Evolutionary conservation across 2,888 invertebrate genomes (phyloP).

Genomic region (Cheilosia scutellata): DNA sequence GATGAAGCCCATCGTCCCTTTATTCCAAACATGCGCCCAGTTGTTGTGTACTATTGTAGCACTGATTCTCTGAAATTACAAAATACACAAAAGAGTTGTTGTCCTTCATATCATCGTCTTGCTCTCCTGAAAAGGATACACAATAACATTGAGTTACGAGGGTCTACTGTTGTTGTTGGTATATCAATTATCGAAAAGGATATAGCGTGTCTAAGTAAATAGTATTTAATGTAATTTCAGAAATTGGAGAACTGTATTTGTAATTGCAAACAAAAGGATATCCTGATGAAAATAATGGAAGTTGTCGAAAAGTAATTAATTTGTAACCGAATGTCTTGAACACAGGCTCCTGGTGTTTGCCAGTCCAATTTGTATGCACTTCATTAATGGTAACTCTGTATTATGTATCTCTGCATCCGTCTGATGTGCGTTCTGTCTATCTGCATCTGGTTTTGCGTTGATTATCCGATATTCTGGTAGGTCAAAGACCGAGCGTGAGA

Average conservation of each 20-base stretch:
- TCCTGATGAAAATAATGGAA: constrained; percentile 4
- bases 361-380: neutral
- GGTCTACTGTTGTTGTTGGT: constrained; percentile 40
- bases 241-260: constrained; percentile 38
- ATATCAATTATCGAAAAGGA: constrained; percentile 64
- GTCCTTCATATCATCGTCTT: constrained; percentile 64
- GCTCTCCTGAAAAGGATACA: constrained; percentile 20
- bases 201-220: constrained; percentile 62
- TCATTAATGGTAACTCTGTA: neutral
- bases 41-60: neutral
- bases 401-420: neutral
- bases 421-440: too few species aligned
- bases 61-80: constrained; percentile 66
- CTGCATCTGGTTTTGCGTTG: too few species aligned
- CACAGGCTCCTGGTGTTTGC: constrained; percentile 9
- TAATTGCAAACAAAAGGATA: neutral
- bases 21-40: neutral
- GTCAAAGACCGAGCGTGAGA: too few species aligned
- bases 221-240: constrained; percentile 63
- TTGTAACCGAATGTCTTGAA: constrained; percentile 52
- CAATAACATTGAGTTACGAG: constrained; percentile 41
- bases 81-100: constrained; percentile 69
- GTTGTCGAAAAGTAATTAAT: constrained; percentile 64
- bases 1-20: neutral
- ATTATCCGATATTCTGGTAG: too few species aligned